phyloP scores from a whole-genome alignment of 2,113 vertebrate genomes.

The Sorex fumeus region DNA sequence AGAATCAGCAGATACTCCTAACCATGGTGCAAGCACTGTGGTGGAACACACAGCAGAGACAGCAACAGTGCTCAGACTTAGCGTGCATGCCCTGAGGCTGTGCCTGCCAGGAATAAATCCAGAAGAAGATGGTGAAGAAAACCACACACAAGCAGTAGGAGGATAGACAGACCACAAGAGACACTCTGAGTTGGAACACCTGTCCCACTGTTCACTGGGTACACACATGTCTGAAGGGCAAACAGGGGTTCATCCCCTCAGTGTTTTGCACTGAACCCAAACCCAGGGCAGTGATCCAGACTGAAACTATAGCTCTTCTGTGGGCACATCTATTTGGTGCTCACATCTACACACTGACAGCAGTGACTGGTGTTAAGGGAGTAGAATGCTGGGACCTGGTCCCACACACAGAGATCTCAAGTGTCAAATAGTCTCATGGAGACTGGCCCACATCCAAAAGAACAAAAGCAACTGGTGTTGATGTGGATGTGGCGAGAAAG shows the following conservation, averaged over 20 bases:
- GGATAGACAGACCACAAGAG: background rate
- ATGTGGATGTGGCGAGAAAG: no score
- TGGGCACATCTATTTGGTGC: background rate
- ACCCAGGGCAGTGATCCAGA: conserved; percentile 45
- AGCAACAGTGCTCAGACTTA: background rate
- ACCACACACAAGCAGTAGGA: fast-evolving
- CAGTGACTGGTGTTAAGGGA: background rate
- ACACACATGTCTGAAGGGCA: background rate
- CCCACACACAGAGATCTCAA: background rate
- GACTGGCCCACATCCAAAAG: no score
- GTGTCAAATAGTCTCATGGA: background rate
- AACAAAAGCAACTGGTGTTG: no score
- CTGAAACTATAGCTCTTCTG: conserved; percentile 51
- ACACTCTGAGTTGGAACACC: background rate
- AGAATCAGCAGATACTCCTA: background rate
- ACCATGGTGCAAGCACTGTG: background rate
- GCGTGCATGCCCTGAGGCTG: background rate
- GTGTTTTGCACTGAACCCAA: conserved; percentile 7
- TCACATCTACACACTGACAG: background rate
- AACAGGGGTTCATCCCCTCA: conserved; percentile 9
- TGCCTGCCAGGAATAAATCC: background rate
- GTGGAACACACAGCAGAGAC: background rate
- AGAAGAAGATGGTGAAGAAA: background rate
- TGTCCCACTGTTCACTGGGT: background rate
- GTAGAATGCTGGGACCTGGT: background rate